phyloP scores from a whole-genome alignment of 2,888 invertebrate genomes.

The Volucella inflata region DNA sequence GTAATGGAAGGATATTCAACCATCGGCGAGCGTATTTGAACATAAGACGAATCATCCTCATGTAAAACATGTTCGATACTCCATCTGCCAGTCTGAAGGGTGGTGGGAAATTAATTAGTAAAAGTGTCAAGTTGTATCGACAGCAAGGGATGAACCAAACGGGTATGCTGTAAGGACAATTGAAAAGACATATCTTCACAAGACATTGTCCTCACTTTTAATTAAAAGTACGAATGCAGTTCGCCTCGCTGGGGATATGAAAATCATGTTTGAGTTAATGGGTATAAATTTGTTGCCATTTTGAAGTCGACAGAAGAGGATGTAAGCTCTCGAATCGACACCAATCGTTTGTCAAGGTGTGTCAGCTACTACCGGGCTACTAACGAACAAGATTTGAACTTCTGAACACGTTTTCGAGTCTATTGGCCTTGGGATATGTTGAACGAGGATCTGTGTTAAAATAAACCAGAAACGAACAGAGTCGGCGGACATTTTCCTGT shows the following conservation, averaged over 20 bases:
- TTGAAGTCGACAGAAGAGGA: neutral
- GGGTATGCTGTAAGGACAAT: neutral
- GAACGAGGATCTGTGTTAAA: too few species aligned
- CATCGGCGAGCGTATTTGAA: constrained; percentile 9
- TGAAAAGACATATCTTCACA: neutral
- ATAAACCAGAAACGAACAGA: too few species aligned
- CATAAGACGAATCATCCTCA: constrained; percentile 35
- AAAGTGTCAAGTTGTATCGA: constrained; percentile 46
- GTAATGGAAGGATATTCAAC: constrained; percentile 19
- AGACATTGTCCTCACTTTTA: constrained; percentile 13
- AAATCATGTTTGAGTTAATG: constrained; percentile 9
- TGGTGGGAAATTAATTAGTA: constrained; percentile 48
- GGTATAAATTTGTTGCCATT: neutral
- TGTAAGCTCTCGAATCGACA: neutral
- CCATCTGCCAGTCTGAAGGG: neutral
- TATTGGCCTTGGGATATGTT: too few species aligned
- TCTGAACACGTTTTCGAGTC: too few species aligned
- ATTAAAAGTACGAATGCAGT: constrained; percentile 15
- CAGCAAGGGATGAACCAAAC: neutral
- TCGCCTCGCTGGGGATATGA: constrained; percentile 10
- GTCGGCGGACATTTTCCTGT: too few species aligned
- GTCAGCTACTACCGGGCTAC: too few species aligned
- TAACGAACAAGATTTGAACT: too few species aligned
- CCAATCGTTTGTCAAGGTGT: too few species aligned
- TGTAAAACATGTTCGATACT: constrained; percentile 2